Conservation (phyloP, 1,140 invertebrate genomes). For the Cydia splendana region DNA sequence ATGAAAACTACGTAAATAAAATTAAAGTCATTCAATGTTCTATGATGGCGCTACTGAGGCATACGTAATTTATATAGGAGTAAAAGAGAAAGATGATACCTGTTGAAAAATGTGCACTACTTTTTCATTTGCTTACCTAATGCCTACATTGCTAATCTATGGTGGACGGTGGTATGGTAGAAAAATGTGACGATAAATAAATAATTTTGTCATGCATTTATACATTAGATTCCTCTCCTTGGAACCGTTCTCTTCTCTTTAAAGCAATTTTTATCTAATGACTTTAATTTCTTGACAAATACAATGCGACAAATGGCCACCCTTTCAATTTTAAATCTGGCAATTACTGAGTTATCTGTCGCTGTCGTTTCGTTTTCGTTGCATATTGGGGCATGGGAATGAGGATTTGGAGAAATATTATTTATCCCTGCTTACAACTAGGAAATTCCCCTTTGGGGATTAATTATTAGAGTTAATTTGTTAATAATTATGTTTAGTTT, state of each 20-base stretch:
- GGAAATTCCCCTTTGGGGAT: slow-evolving; percentile 9
- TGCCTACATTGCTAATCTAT: neutral
- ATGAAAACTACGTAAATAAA: neutral
- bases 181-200: slow-evolving; percentile 33
- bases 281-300: neutral
- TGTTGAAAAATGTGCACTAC: neutral
- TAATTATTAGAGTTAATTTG: neutral
- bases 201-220: neutral
- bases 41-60: too few relatives aligned
- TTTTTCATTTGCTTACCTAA: neutral
- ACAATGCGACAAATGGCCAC: neutral
- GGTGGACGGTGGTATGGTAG: neutral
- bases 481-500: slow-evolving; percentile 38
- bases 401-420: slow-evolving; percentile 20
- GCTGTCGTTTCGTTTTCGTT: slow-evolving; percentile 46
- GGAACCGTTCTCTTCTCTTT: neutral
- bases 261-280: neutral
- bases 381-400: slow-evolving; percentile 29
- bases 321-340: slow-evolving; percentile 34
- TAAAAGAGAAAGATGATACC: neutral
- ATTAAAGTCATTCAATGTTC: too few relatives aligned
- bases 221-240: neutral
- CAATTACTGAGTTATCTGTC: slow-evolving; percentile 52
- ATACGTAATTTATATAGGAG: neutral
- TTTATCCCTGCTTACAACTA: slow-evolving; percentile 2